Evolutionary conservation across 2,888 invertebrate genomes (phyloP).

Genomic region (Scaptomyza tumidula): DNA sequence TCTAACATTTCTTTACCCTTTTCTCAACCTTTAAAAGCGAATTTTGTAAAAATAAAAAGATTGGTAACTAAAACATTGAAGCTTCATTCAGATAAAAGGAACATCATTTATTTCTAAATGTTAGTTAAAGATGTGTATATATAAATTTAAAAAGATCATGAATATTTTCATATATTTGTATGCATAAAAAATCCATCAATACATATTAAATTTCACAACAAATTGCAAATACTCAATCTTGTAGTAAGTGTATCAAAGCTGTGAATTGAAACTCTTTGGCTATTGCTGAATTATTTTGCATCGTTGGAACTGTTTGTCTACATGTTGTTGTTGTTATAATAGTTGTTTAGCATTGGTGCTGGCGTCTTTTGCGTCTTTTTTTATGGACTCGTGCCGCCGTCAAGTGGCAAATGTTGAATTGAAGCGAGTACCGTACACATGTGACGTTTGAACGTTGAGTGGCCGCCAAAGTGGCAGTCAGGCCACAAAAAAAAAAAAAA

Average conservation of each 20-base stretch:
- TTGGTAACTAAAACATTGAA: too few species aligned
- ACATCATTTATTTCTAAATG: too few species aligned
- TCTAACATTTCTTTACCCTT: too few species aligned
- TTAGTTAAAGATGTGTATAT: too few species aligned
- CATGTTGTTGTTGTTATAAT: not conserved
- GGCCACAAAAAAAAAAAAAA: conserved; percentile 12
- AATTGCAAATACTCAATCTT: not conserved
- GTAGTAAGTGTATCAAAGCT: conserved; percentile 10
- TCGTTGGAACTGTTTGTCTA: conserved; percentile 15
- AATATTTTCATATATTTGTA: too few species aligned
- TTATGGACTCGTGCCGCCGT: conserved; percentile 46
- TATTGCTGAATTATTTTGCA: conserved; percentile 43
- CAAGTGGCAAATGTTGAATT: conserved; percentile 57
- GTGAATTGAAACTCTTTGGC: conserved; percentile 36
- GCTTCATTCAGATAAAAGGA: too few species aligned
- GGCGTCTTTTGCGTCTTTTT: conserved; percentile 3
- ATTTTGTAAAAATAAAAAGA: too few species aligned
- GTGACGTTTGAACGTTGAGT: conserved; percentile 24
- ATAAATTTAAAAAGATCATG: too few species aligned
- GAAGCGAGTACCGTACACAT: conserved; percentile 42
- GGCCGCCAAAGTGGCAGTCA: conserved; percentile 19
- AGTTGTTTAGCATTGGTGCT: not conserved
- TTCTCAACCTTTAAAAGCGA: too few species aligned
- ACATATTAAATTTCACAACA: too few species aligned
- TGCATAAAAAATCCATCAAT: too few species aligned